Conservation (phyloP, 53 echinoderm and acorn worm species). For the Arbacia lixula region DNA sequence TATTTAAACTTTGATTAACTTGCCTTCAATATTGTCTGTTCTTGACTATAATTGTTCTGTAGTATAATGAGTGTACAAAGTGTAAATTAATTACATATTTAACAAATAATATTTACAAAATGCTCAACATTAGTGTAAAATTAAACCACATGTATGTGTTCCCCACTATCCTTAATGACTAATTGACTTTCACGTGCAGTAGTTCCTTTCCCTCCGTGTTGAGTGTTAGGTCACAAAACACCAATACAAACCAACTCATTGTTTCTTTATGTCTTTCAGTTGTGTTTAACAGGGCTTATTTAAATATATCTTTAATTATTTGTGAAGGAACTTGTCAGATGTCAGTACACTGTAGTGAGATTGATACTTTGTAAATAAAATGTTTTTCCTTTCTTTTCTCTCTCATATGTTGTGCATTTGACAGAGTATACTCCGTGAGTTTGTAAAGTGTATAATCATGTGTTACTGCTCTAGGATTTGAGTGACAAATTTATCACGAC, state of each 20-base stretch:
- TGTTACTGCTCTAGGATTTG: background rate
- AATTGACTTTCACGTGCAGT: too few relatives aligned
- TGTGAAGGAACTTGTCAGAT: background rate
- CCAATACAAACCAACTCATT: constrained; percentile 20
- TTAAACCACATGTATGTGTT: too few relatives aligned
- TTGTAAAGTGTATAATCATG: constrained; percentile 27
- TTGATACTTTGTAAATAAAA: constrained; percentile 40
- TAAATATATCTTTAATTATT: background rate
- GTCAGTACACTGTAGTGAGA: constrained; percentile 1
- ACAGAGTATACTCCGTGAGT: background rate
- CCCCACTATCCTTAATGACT: too few relatives aligned
- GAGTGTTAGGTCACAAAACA: background rate
- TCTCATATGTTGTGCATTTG: background rate
- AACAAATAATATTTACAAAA: constrained; percentile 22
- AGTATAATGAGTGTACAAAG: constrained; percentile 17
- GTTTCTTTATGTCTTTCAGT: constrained; percentile 52
- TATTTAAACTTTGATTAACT: constrained; percentile 15
- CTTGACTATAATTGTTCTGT: constrained; percentile 1
- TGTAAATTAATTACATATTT: constrained; percentile 38
- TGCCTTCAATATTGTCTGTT: constrained; percentile 38
- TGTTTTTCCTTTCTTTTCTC: background rate
- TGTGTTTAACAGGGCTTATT: constrained; percentile 48
- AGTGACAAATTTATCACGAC: background rate
- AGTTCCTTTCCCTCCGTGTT: too few relatives aligned
- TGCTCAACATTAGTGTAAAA: background rate